Evolutionary conservation across 1,140 invertebrate genomes (phyloP).

Genomic region (Amyelois transitella): DNA sequence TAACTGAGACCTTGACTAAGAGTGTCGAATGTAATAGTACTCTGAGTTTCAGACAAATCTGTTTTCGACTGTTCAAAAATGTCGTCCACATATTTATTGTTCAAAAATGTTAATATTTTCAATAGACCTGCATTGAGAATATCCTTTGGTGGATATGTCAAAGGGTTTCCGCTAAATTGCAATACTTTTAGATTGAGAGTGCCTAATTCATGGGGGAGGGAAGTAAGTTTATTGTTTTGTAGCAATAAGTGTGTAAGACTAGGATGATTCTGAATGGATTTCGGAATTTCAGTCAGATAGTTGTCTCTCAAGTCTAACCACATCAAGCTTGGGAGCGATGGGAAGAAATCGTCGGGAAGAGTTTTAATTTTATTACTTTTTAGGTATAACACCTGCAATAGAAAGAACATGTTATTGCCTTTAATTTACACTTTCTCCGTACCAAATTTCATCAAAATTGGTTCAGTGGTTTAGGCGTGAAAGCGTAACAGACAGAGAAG

Average conservation of each 20-base stretch:
- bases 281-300: conserved; percentile 67
- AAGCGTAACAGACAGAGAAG: neutral
- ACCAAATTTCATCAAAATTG: too few species aligned
- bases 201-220: conserved; percentile 75
- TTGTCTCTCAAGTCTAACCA: conserved; percentile 78
- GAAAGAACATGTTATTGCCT: conserved; percentile 2
- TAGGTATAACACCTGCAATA: conserved; percentile 74
- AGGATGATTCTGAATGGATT: conserved; percentile 69
- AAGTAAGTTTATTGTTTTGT: conserved; percentile 74
- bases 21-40: conserved; percentile 12
- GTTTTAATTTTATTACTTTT: conserved; percentile 70
- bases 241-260: conserved; percentile 75
- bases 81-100: conserved; percentile 53
- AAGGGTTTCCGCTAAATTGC: conserved; percentile 72
- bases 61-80: conserved; percentile 26
- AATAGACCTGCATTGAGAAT: conserved; percentile 63
- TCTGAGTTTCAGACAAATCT: conserved; percentile 29
- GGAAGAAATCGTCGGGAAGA: conserved; percentile 74
- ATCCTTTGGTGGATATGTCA: conserved; percentile 67
- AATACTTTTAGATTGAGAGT: conserved; percentile 72
- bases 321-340: conserved; percentile 59
- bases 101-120: conserved; percentile 64
- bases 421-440: too few species aligned
- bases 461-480: too few species aligned
- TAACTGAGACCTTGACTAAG: conserved; percentile 37